Conservation (phyloP, 2,113 vertebrate species). For the Anser brachyrhynchus region DNA sequence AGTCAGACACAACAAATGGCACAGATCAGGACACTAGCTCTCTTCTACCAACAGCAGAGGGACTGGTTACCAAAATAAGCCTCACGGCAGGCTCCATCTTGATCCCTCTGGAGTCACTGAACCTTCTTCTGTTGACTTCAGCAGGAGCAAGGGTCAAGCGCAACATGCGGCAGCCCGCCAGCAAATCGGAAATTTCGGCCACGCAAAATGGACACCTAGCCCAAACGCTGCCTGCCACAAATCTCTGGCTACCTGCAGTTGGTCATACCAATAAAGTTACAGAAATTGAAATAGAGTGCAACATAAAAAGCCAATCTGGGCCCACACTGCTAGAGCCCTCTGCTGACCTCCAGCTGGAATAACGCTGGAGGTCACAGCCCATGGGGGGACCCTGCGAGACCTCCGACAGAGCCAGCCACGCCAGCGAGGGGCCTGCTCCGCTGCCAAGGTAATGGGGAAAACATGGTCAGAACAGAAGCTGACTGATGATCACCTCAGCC, state of each 20-base stretch:
- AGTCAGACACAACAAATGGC: not conserved
- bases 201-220: conserved; percentile 34
- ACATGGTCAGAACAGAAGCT: not conserved
- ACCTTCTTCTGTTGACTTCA: conserved; percentile 64
- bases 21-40: not conserved
- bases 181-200: conserved; percentile 1
- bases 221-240: not conserved
- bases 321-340: conserved; percentile 66
- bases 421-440: not conserved
- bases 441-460: not conserved
- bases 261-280: not conserved
- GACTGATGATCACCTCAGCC: not conserved
- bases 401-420: not conserved
- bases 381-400: not conserved
- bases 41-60: conserved; percentile 32
- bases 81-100: conserved; percentile 35
- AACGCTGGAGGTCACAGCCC: conserved; percentile 53
- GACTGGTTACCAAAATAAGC: conserved; percentile 49
- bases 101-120: conserved; percentile 57
- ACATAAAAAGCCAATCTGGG: not conserved
- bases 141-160: conserved; percentile 46
- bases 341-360: conserved; percentile 60
- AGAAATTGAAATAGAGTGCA: not conserved
- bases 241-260: not conserved
- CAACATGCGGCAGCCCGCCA: not conserved